Evolutionary conservation across 2,888 invertebrate genomes (phyloP), one percentile per base, ranked within the genome.

Genomic region (Idaea biselata): DNA sequence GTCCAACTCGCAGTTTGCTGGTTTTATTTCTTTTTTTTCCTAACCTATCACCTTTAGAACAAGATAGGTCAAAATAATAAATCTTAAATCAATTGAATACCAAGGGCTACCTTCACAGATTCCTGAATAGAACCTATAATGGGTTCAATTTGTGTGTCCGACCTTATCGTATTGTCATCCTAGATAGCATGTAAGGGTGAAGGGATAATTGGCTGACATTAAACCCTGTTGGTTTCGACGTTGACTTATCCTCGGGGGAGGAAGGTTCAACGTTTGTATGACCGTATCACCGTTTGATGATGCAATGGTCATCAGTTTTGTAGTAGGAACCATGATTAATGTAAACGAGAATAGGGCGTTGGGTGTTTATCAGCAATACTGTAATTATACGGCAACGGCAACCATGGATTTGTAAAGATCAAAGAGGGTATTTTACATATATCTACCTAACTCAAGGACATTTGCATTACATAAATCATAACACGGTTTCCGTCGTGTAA

Each of bases 151-250:
- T 44, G 44, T 44, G 6, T 44, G 44, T 44, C 14, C 44, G 44
- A 44, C 44, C 44, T 44, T 44, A 44, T 44, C 44, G 44, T 44
- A 44, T 44, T 44, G 44, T 44, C 44, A 44, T 44, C 44, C 44
- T 44, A 44, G 44, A 44, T 44, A 44, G 44, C 44, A 55, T 59
- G 63, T 60, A 61, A 62, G 68, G 68, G 64, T 64, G 58, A 67
- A 67, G 66, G 69, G 69, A 69, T 71, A 71, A 71, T 71, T 71
- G 68, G 68, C 57, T 54, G 60, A 60, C 61, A 69, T 71, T 71
- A 71, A 64, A 63, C 33, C 58, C 54, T 18, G 60, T 33, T 71
- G 68, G 56, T 59, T 60, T 60, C 65, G 67, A 69, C 69, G 63
- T 68, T 65, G 68, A 69, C 68, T 71, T 68, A 69, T 68, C 11